Evolutionary conservation across 64 coral and sea anemone species (phyloP).

Genomic region (Pocillopora damicornis): DNA sequence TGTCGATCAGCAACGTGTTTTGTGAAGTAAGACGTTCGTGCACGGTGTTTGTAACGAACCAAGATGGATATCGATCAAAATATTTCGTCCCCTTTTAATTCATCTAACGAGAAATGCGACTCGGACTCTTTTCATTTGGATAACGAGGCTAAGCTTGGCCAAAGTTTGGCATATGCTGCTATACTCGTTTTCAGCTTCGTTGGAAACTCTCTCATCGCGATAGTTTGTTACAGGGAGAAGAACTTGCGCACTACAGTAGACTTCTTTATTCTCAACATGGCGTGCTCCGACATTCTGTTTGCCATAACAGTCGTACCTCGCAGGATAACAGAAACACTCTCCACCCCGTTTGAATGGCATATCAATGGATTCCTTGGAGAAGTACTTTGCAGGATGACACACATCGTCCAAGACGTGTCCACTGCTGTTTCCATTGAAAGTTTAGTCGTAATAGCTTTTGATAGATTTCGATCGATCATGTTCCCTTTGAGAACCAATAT

Average conservation of each 20-base stretch:
- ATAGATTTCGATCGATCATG: not conserved
- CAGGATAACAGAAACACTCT: not conserved
- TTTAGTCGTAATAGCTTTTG: not conserved
- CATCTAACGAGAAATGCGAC: not conserved
- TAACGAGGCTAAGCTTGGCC: not conserved
- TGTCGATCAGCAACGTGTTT: too few species aligned
- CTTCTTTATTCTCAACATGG: constrained; percentile 21
- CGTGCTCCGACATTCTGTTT: not conserved
- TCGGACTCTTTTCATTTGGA: not conserved
- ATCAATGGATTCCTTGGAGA: too few species aligned
- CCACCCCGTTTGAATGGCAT: not conserved
- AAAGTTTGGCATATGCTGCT: not conserved
- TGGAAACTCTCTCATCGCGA: not conserved
- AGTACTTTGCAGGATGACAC: not conserved
- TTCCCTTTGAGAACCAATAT: not conserved
- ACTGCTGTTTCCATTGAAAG: not conserved
- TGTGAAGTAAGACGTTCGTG: not conserved
- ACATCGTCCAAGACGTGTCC: not conserved
- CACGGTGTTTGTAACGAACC: too few species aligned
- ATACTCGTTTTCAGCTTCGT: not conserved
- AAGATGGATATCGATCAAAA: not conserved
- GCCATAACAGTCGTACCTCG: not conserved
- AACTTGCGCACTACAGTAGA: not conserved
- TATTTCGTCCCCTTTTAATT: not conserved
- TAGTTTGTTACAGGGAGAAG: not conserved